A percentile compares a stretch with the other conserved stretches of the same genome.
These are phyloP conservation scores for Brachionus paranguensis DNA, from an alignment of 1,140 invertebrate genomes.

Conservation along the genomic window DNA sequence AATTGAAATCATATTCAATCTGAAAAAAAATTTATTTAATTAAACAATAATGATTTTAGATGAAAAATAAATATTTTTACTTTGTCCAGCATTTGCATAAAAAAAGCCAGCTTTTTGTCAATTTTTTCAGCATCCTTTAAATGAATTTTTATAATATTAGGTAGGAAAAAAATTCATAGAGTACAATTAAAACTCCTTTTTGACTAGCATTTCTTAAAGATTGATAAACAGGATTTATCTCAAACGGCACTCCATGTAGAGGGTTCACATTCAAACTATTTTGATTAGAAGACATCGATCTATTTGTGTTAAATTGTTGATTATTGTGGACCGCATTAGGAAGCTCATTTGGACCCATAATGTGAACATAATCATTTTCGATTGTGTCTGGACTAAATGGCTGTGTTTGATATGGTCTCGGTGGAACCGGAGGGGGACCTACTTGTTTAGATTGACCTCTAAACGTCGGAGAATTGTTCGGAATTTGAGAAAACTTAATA, in stretches of 20 bases:
- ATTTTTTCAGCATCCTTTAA: slow-evolving; percentile 2
- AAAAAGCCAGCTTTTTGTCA: not conserved
- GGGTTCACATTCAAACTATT: not conserved
- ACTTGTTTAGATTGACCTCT: not conserved
- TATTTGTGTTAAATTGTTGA: not conserved
- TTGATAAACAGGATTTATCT: slow-evolving; percentile 30
- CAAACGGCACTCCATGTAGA: slow-evolving; percentile 21
- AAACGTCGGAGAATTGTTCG: not conserved
- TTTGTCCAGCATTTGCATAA: not conserved
- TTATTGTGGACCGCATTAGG: not conserved
- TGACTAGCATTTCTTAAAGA: not conserved
- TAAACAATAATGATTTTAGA: not conserved
- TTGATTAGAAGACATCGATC: not conserved
- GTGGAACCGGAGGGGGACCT: not conserved
- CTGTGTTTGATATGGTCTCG: slow-evolving; percentile 18
- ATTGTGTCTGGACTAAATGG: not conserved
- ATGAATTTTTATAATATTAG: not conserved
- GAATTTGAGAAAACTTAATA: slow-evolving; percentile 27
- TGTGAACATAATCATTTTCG: slow-evolving; percentile 5
- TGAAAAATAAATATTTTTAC: not conserved
- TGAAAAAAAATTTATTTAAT: not conserved
- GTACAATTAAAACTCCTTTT: not conserved
- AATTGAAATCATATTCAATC: slow-evolving; percentile 18
- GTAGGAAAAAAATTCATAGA: not conserved
- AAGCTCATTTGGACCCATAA: not conserved